These are phyloP conservation scores for Cettia cetti DNA, from an alignment of 2,113 vertebrate genomes.

Conservation along the genomic window DNA sequence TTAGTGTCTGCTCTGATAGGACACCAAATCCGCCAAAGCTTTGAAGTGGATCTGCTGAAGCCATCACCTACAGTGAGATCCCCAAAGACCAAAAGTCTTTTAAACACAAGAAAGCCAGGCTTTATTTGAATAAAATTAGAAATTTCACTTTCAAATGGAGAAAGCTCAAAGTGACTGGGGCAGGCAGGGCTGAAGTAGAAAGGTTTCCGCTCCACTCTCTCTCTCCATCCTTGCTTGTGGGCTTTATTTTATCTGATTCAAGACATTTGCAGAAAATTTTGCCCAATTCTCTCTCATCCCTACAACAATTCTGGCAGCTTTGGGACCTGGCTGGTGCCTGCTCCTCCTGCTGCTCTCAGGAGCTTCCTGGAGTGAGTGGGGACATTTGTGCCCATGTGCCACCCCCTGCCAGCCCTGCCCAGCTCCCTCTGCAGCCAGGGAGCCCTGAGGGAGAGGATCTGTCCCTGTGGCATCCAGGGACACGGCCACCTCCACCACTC, in stretches of 20 bases:
- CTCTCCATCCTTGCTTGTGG: neutral
- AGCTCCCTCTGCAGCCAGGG: neutral
- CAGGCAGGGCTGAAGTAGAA: neutral
- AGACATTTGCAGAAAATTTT: neutral
- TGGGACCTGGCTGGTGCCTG: neutral
- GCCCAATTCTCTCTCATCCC: neutral
- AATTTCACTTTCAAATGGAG: conserved; percentile 36
- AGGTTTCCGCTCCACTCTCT: neutral
- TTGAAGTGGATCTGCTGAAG: conserved; percentile 61
- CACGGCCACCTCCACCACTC: fast-evolving
- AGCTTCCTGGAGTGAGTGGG: fast-evolving
- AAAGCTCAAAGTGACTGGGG: neutral
- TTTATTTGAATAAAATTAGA: conserved; percentile 61
- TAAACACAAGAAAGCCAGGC: conserved; percentile 28
- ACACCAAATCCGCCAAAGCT: conserved; percentile 25
- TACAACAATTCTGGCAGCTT: neutral
- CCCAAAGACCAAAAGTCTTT: conserved; percentile 41
- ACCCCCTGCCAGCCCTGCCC: neutral
- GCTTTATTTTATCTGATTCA: neutral
- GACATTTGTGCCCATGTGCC: fast-evolving
- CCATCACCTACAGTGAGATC: conserved; percentile 46
- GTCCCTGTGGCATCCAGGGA: too few species aligned
- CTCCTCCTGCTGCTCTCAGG: neutral
- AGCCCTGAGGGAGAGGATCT: fast-evolving
- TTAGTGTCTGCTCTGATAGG: conserved; percentile 39